Evolutionary conservation across 1,140 invertebrate species (phyloP), one percentile per base, ranked within the genome.

Genomic region (Tetramorium alpestre): DNA sequence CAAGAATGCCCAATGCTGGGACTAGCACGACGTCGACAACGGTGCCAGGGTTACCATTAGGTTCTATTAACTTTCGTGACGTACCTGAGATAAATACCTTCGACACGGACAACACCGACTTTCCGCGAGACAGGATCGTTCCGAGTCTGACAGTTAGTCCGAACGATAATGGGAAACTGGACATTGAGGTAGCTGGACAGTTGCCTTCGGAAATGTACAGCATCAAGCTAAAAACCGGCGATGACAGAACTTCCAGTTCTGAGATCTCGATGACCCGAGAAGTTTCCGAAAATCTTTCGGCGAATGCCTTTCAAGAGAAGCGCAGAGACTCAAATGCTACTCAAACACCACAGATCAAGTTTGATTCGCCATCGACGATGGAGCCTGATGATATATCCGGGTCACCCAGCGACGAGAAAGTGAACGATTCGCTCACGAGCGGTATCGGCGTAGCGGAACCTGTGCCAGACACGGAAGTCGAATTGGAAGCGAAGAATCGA

Each of bases 401-500:
- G 1, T 11, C 13, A 16, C 38, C 13, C 1, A 4, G 5, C 2
- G 67, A 78, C 13, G 88, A 92, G 3, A 86, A 92, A 1, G 44
- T 51, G 13, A 90, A 38, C 10, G 64, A 73, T 54, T 87, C 93
- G 4, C 92, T 94, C 0, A 0, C 94, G 92, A 16, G n/a, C 13
- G 69, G 80, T 51, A 25, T 95, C 7, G 95, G 95, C 0, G 78
- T 94, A 8, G 94, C 94, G 0, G 95, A 95, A 72, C 94, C 94
- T 1, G 91, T 95, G 2, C 84, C 91, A 0, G 95, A 95, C 0
- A 10, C 90, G 0, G 94, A 95, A 85, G 65, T 94, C 2, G 93
- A 95, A 44, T 7, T 94, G 0, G 94, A 95, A 44, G 70, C 93
- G 0, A 91, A 94, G 33, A 94, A 94, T 88, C 89, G 88, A 2